Evolutionary conservation across 2,888 invertebrate species (phyloP).

Genomic region (Fragum whitleyi): DNA sequence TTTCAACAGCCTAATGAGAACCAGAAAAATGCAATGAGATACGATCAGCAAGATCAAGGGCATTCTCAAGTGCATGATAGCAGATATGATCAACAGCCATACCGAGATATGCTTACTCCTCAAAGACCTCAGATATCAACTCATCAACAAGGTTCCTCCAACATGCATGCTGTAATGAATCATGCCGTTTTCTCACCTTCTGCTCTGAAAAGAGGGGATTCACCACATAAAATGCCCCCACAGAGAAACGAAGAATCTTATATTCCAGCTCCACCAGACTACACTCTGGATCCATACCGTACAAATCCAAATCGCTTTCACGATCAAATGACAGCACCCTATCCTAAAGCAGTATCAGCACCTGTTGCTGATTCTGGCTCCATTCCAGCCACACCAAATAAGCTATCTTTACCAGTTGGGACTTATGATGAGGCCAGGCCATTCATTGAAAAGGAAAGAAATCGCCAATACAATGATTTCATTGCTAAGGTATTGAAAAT

Average conservation of each 20-base stretch:
- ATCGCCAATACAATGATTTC: conserved; percentile 65
- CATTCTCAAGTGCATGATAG: not conserved
- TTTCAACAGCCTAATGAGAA: not conserved
- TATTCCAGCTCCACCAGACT: not conserved
- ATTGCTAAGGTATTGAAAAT: conserved; percentile 51
- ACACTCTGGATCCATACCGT: conserved; percentile 10
- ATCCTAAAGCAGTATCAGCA: conserved; percentile 33
- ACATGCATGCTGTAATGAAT: conserved; percentile 16
- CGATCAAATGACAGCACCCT: conserved; percentile 45
- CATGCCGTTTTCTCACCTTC: not conserved
- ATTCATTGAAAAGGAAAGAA: conserved; percentile 60
- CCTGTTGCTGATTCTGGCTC: not conserved
- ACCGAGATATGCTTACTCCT: not conserved
- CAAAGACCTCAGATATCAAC: not conserved
- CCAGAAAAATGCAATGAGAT: not conserved
- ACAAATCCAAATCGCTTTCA: conserved; percentile 40
- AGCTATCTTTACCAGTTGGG: conserved; percentile 55
- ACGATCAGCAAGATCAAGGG: not conserved
- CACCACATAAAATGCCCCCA: not conserved
- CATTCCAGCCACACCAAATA: conserved; percentile 42
- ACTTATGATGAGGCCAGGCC: conserved; percentile 62
- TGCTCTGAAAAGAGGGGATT: not conserved
- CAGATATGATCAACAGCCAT: not conserved
- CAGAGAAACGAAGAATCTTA: not conserved
- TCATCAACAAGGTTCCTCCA: conserved; percentile 8